Conservation (phyloP, 2,797 vertebrate genomes). For the Thamnophis elegans region DNA sequence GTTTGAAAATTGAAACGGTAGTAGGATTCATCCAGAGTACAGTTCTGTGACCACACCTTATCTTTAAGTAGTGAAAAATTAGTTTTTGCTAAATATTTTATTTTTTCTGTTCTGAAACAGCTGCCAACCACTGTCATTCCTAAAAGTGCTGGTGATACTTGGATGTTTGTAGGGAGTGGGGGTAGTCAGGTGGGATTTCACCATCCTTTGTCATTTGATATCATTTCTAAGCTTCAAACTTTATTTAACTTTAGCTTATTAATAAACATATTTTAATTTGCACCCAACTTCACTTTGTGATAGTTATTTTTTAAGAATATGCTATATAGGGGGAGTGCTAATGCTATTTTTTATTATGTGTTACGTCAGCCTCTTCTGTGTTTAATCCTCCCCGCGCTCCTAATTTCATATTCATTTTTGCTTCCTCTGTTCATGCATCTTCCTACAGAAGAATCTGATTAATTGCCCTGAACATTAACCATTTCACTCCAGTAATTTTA, state of each 20-base stretch:
- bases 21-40: fast-evolving
- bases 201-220: background rate
- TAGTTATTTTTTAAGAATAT: background rate
- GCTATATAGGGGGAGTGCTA: background rate
- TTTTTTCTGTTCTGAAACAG: background rate
- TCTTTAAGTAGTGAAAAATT: background rate
- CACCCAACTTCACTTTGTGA: background rate
- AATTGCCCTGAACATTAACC: conserved; percentile 57
- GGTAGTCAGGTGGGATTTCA: background rate
- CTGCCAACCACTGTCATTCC: background rate
- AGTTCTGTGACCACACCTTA: background rate
- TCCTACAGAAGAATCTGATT: conserved; percentile 62
- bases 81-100: background rate
- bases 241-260: background rate
- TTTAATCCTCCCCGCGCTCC: background rate
- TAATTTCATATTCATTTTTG: background rate
- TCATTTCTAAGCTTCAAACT: background rate
- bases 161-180: background rate
- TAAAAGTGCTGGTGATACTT: fast-evolving
- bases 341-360: background rate
- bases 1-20: background rate
- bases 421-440: background rate
- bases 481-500: conserved; percentile 26
- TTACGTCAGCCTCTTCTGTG: background rate
- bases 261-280: background rate